These are phyloP conservation scores for Empidonax alnorum DNA, from an alignment of 2,113 vertebrate genomes.

Conservation along the genomic window DNA sequence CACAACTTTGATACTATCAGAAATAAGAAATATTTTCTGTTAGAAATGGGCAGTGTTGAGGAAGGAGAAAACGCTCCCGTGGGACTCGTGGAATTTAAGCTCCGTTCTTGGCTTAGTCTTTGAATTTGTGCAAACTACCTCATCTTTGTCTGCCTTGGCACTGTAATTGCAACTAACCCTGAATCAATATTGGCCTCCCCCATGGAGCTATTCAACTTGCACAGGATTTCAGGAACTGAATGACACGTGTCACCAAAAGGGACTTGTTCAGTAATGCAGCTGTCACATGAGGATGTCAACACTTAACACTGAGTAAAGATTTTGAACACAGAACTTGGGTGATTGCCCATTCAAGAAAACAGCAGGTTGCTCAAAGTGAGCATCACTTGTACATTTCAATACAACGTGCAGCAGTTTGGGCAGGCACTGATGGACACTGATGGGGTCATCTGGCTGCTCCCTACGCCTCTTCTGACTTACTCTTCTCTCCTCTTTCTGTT, in stretches of 20 bases:
- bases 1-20: fast-evolving
- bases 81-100: neutral
- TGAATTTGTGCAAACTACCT: neutral
- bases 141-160: neutral
- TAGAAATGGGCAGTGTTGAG: neutral
- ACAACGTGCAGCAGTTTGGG: neutral
- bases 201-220: neutral
- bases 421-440: neutral
- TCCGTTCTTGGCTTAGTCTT: neutral
- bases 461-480: neutral
- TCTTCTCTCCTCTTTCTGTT: neutral
- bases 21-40: neutral
- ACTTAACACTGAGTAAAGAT: neutral
- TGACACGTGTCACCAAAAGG: neutral
- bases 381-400: neutral
- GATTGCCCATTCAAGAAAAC: neutral
- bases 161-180: neutral
- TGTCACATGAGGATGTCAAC: neutral
- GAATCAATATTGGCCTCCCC: neutral
- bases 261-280: neutral
- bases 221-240: neutral
- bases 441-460: neutral
- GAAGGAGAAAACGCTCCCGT: neutral
- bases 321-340: neutral
- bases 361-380: neutral